A percentile compares a stretch with the other conserved stretches of the same genome.
Conservation (phyloP, 1,140 invertebrate species). For the Samia ricini region DNA sequence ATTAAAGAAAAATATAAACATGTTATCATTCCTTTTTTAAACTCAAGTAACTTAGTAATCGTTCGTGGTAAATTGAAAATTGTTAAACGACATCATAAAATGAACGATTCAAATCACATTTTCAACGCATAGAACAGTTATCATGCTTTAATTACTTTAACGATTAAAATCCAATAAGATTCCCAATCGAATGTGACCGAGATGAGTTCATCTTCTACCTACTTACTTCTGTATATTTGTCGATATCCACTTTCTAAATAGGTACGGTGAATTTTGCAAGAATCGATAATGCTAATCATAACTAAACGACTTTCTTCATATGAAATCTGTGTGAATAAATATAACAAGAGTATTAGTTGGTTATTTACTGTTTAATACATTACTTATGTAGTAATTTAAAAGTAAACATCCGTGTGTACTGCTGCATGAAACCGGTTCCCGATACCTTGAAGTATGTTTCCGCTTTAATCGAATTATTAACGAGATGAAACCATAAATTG, state of each 20-base stretch:
- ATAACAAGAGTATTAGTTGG: constrained; percentile 15
- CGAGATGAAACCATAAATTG: neutral
- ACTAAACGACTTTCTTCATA: constrained; percentile 36
- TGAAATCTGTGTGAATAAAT: constrained; percentile 15
- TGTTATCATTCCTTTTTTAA: too few relatives aligned
- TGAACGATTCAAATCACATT: neutral
- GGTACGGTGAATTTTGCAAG: constrained; percentile 61
- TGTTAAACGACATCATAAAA: neutral
- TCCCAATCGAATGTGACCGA: constrained; percentile 31
- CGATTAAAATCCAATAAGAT: constrained; percentile 52
- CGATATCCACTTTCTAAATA: constrained; percentile 58
- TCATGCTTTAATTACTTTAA: neutral
- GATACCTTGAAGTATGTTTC: constrained; percentile 14
- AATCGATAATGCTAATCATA: constrained; percentile 34
- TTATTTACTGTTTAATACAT: constrained; percentile 29
- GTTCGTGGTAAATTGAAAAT: too few relatives aligned
- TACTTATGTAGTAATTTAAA: constrained; percentile 58
- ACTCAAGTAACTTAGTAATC: too few relatives aligned
- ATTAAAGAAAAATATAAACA: too few relatives aligned
- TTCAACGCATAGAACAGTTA: constrained; percentile 11
- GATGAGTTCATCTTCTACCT: constrained; percentile 39
- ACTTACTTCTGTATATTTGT: constrained; percentile 47
- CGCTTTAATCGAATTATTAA: neutral
- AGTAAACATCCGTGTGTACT: constrained; percentile 52
- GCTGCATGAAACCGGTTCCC: constrained; percentile 51